These are phyloP conservation scores for Betta splendens DNA, from an alignment of 2,797 vertebrate genomes.

Conservation along the genomic window DNA sequence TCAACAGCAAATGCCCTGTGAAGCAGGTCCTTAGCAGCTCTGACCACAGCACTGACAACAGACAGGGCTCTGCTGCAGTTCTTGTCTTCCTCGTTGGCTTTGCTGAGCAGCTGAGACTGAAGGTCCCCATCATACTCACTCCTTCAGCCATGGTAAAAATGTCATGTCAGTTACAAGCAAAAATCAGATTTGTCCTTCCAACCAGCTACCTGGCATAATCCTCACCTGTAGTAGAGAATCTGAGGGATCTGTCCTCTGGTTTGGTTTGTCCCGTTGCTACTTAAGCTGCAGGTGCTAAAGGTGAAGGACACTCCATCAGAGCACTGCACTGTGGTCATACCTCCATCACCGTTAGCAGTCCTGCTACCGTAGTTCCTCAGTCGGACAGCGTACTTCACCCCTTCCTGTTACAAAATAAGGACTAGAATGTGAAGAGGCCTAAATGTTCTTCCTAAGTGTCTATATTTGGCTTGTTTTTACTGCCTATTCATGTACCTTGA, in stretches of 20 bases:
- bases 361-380: conserved; percentile 97
- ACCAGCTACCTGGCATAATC: not conserved
- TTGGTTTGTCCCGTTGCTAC: conserved; percentile 99
- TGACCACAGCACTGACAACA: conserved; percentile 95
- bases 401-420: conserved; percentile 82
- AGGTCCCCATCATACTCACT: conserved; percentile 98
- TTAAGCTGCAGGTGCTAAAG: conserved; percentile 97
- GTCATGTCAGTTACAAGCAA: too few species aligned
- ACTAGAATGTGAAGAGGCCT: not conserved
- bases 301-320: conserved; percentile 96
- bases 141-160: conserved; percentile 71
- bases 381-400: conserved; percentile 95
- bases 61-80: conserved; percentile 97
- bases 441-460: not conserved
- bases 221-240: conserved; percentile 96
- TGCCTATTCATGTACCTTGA: conserved; percentile 85
- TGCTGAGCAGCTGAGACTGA: conserved; percentile 95
- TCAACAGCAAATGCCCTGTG: conserved; percentile 98
- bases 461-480: not conserved
- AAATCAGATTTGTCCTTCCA: not conserved
- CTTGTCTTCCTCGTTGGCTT: conserved; percentile 99
- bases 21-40: conserved; percentile 95
- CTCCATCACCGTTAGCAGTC: conserved; percentile 98
- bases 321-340: conserved; percentile 99
- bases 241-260: conserved; percentile 97